Percentiles rank a stretch among this genome's conserved stretches.
Conservation (phyloP, 2,797 vertebrate genomes). For the Heliangelus exortis region DNA sequence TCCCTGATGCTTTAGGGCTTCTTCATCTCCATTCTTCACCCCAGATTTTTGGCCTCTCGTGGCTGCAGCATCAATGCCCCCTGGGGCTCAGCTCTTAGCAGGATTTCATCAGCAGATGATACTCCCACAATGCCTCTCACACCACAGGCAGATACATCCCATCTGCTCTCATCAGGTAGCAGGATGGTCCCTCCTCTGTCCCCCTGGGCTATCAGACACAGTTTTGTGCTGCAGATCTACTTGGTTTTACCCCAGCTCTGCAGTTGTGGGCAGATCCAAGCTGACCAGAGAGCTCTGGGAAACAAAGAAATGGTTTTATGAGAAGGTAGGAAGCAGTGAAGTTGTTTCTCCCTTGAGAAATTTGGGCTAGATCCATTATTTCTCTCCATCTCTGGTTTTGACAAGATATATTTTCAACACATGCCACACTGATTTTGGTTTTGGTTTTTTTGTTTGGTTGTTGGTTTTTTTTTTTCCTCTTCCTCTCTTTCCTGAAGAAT, state of each 20-base stretch:
- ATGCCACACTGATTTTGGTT: background rate
- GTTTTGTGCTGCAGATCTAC: background rate
- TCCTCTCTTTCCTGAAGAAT: background rate
- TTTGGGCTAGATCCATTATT: background rate
- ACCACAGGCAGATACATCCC: background rate
- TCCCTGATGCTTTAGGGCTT: background rate
- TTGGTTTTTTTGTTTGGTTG: background rate
- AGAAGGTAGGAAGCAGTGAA: background rate
- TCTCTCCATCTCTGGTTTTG: background rate
- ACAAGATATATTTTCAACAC: background rate
- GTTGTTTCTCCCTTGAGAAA: background rate
- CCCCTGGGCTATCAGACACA: background rate
- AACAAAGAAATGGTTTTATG: background rate
- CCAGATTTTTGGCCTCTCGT: background rate
- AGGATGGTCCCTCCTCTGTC: background rate
- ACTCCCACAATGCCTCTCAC: background rate
- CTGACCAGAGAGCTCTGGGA: background rate
- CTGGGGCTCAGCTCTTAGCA: background rate
- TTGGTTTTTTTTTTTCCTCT: background rate
- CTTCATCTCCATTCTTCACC: background rate
- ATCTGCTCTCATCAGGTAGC: background rate
- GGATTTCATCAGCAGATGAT: background rate
- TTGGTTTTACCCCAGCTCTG: background rate
- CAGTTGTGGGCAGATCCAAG: background rate
- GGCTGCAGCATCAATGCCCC: background rate